Percentiles rank a stretch among this genome's conserved stretches.
Conservation (phyloP, 2,113 vertebrate species). For the Eublepharis macularius region DNA sequence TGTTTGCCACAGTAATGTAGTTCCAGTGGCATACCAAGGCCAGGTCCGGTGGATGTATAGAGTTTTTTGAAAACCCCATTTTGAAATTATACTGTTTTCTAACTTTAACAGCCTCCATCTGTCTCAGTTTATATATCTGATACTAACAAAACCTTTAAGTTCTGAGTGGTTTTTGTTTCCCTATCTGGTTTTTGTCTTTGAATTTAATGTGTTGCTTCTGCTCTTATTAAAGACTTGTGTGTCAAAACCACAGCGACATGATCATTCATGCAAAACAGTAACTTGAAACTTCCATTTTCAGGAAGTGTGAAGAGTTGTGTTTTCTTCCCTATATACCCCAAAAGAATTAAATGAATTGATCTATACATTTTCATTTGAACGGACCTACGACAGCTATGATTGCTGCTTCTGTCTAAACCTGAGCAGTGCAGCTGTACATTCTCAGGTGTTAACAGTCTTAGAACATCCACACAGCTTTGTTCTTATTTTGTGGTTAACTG, state of each 20-base stretch:
- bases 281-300: constrained; percentile 40
- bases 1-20: no score
- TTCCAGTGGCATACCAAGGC: no score
- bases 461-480: constrained; percentile 29
- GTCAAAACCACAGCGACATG: constrained; percentile 33
- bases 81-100: no score
- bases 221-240: constrained; percentile 1
- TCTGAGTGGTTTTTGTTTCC: not conserved
- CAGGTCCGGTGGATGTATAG: no score
- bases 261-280: constrained; percentile 40
- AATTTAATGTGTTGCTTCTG: not conserved
- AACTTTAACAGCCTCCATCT: no score
- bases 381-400: constrained; percentile 52
- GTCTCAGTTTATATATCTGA: not conserved
- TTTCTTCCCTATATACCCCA: constrained; percentile 9
- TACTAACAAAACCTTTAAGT: not conserved
- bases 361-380: constrained; percentile 62
- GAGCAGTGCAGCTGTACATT: constrained; percentile 43
- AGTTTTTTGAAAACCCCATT: no score
- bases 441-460: constrained; percentile 26
- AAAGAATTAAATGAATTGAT: constrained; percentile 62
- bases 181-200: not conserved
- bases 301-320: constrained; percentile 14
- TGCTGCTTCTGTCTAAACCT: constrained; percentile 46
- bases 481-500: constrained; percentile 29